phyloP scores from a whole-genome alignment of 2,113 vertebrate species.

The Chlamydotis undulata region DNA sequence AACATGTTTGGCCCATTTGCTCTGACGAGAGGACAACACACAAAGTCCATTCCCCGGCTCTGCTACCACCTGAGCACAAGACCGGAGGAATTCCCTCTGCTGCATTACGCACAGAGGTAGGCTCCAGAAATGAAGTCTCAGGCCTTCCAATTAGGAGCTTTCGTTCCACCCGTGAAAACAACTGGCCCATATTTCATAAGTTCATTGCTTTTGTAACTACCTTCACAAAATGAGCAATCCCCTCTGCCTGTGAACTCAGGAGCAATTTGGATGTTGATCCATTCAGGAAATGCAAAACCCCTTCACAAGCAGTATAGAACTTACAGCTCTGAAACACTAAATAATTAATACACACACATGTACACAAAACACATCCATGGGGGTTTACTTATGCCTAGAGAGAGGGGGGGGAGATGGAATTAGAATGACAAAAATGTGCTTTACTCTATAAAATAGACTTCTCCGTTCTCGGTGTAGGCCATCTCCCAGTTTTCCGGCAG shows the following conservation, averaged over 20 bases:
- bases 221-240: neutral
- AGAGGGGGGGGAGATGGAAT: neutral
- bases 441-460: conserved; percentile 99
- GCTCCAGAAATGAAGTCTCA: neutral
- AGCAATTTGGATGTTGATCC: conserved; percentile 28
- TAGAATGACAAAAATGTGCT: conserved; percentile 54
- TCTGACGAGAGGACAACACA: neutral
- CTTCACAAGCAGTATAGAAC: conserved; percentile 3
- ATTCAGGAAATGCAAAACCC: conserved; percentile 32
- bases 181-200: neutral
- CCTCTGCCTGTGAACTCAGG: neutral
- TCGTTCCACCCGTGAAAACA: conserved; percentile 6
- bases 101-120: neutral
- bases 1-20: neutral
- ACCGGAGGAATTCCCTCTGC: neutral
- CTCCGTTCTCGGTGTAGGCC: conserved; percentile 98
- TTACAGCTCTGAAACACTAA: neutral
- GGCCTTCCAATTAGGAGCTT: conserved; percentile 16
- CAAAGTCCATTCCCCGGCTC: neutral
- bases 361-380: neutral
- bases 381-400: neutral
- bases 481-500: conserved; percentile 99
- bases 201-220: neutral
- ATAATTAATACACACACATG: neutral
- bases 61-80: neutral